These are phyloP conservation scores for Colinus virginianus DNA, from an alignment of 2,113 vertebrate species.

Conservation along the genomic window DNA sequence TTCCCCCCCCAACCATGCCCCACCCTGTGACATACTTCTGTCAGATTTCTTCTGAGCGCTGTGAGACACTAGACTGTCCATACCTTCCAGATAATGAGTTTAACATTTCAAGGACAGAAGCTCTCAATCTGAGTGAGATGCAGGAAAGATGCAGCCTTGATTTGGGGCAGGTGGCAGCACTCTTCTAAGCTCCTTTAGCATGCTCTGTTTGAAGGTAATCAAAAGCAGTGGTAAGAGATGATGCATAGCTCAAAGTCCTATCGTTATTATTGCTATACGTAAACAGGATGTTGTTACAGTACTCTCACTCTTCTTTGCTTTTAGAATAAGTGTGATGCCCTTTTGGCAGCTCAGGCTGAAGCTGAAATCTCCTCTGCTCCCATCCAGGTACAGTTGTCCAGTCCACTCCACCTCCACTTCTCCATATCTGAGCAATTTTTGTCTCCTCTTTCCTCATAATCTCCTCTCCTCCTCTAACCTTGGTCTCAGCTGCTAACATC, in stretches of 20 bases:
- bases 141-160: not conserved
- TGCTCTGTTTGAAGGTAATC: not conserved
- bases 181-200: slow-evolving; percentile 3
- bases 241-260: not conserved
- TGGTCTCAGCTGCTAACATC: not conserved
- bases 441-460: not conserved
- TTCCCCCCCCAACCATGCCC: not conserved
- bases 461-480: not conserved
- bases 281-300: not conserved
- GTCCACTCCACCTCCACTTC: not conserved
- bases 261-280: not conserved
- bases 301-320: not conserved
- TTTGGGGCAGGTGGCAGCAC: not conserved
- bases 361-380: not conserved
- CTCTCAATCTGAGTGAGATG: slow-evolving; percentile 4
- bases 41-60: slow-evolving; percentile 33
- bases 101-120: slow-evolving; percentile 53
- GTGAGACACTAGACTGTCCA: slow-evolving; percentile 22
- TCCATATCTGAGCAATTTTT: not conserved
- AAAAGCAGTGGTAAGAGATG: not conserved
- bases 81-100: slow-evolving; percentile 35
- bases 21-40: not conserved
- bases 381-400: not conserved
- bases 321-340: not conserved
- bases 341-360: not conserved